Conservation (phyloP, 1,140 invertebrate species). For the Bathynomus jamesi region DNA sequence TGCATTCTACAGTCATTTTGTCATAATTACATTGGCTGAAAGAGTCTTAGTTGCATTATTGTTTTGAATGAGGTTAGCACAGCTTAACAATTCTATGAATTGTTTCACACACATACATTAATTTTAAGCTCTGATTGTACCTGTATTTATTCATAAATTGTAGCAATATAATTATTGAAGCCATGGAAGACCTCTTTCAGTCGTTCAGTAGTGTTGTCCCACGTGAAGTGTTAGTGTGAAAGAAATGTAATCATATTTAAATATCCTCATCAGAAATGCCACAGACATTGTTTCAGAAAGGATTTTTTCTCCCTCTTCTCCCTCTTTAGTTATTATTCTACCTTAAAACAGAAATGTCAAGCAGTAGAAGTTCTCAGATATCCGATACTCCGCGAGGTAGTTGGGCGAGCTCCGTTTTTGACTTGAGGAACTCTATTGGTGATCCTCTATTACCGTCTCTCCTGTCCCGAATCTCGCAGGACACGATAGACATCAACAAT, state of each 20-base stretch:
- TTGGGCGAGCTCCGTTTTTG: conserved; percentile 72
- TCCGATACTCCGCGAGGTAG: conserved; percentile 81
- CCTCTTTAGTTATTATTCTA: too few relatives aligned
- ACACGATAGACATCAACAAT: conserved; percentile 75
- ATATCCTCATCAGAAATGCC: background rate
- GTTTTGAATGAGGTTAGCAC: too few relatives aligned
- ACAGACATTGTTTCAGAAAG: background rate
- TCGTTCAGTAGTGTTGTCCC: background rate
- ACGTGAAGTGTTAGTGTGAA: background rate
- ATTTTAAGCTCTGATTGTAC: too few relatives aligned
- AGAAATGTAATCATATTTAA: background rate
- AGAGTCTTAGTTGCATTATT: too few relatives aligned
- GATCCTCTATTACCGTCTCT: conserved; percentile 77
- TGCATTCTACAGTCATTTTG: background rate
- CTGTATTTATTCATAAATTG: too few relatives aligned
- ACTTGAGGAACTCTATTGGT: conserved; percentile 72
- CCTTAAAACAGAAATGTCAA: background rate
- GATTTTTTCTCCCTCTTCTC: background rate
- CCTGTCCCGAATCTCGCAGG: conserved; percentile 68
- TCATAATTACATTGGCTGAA: too few relatives aligned
- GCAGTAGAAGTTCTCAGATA: conserved; percentile 45
- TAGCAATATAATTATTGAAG: too few relatives aligned
- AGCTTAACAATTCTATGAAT: too few relatives aligned
- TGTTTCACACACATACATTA: too few relatives aligned
- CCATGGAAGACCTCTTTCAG: too few relatives aligned